Evolutionary conservation across 1,140 invertebrate genomes (phyloP).

Genomic region (Meloidogyne exigua): DNA sequence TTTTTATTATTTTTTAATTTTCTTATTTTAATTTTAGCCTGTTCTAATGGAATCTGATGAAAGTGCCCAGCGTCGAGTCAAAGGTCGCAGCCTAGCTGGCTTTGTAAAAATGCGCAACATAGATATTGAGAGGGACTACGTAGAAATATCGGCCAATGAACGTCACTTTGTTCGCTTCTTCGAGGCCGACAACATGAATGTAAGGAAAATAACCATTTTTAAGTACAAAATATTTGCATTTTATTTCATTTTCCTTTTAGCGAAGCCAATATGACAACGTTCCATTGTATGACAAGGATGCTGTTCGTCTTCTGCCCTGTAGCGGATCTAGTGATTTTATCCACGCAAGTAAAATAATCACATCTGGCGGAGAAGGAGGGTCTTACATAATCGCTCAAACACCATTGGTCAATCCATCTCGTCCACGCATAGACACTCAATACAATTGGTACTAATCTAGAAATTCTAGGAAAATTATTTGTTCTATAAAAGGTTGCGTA

Average conservation of each 20-base stretch:
- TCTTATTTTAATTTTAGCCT: background rate
- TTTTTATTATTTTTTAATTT: background rate
- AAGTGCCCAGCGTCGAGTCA: background rate
- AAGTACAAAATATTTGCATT: background rate
- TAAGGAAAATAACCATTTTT: background rate
- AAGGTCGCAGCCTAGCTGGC: background rate
- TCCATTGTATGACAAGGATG: background rate
- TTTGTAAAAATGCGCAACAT: background rate
- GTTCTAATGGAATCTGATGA: background rate
- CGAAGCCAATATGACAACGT: background rate
- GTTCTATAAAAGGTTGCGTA: background rate
- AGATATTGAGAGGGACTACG: background rate
- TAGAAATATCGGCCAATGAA: background rate
- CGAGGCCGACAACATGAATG: conserved; percentile 4
- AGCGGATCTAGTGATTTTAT: background rate
- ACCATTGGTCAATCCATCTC: background rate
- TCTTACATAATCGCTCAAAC: background rate
- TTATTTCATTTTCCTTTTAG: background rate
- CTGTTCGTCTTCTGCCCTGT: background rate
- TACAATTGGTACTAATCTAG: background rate
- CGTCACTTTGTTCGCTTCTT: background rate
- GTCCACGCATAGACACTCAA: background rate
- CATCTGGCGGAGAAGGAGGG: background rate
- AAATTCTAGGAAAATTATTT: too few species aligned
- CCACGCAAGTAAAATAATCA: background rate